A percentile compares a stretch with the other conserved stretches of the same genome.
Conservation (phyloP, 1,140 invertebrate species). For the Achatina immaculata region DNA sequence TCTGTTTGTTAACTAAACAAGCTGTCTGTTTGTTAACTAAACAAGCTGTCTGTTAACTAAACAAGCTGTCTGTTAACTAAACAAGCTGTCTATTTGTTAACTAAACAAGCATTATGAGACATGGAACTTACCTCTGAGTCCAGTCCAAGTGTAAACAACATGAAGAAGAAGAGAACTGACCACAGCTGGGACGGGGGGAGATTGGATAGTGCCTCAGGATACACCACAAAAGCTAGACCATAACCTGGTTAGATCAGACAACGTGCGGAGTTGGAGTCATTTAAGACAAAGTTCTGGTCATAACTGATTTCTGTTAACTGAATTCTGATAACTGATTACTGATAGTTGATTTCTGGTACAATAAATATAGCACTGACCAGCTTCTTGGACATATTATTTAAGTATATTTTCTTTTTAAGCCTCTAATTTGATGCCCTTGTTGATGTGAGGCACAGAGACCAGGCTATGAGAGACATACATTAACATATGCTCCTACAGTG, state of each 20-base stretch:
- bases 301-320: no score
- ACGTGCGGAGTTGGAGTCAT: no score
- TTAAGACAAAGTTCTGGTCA: no score
- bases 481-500: no score
- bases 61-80: neutral
- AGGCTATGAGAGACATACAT: no score
- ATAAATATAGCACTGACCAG: no score
- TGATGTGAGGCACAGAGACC: no score
- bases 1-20: neutral
- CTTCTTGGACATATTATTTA: no score
- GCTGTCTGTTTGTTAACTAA: neutral
- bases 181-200: conserved; percentile 84
- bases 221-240: conserved; percentile 87
- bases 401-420: no score
- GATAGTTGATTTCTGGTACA: no score
- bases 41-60: neutral
- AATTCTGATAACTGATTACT: no score
- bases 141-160: conserved; percentile 92
- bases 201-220: conserved; percentile 86
- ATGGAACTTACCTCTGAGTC: conserved; percentile 81
- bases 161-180: conserved; percentile 89
- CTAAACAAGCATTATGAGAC: neutral
- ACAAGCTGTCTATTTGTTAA: neutral
- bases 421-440: no score
- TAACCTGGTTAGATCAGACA: conserved; percentile 79